Percentiles rank a stretch among this genome's conserved stretches.
Conservation (phyloP, 2,888 invertebrate species). For the Trachelus tabidus region DNA sequence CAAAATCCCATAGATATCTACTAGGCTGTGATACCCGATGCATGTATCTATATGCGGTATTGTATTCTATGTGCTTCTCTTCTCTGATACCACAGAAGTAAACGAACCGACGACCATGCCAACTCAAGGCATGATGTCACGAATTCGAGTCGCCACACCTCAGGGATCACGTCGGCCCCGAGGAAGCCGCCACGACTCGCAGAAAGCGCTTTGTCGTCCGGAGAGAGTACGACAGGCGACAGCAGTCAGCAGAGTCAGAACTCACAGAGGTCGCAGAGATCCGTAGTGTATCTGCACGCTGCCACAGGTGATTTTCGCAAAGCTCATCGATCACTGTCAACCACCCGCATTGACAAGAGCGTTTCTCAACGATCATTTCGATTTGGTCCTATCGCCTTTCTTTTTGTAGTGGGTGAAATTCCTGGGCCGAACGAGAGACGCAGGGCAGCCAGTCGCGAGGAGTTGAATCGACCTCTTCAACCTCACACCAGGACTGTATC, state of each 20-base stretch:
- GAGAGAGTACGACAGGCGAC: conserved; percentile 65
- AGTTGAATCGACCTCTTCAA: conserved; percentile 73
- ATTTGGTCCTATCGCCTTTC: not conserved
- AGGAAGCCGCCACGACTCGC: conserved; percentile 59
- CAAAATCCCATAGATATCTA: not conserved
- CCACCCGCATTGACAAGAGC: not conserved
- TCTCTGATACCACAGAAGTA: conserved; percentile 38
- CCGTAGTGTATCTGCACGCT: conserved; percentile 86
- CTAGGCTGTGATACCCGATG: not conserved
- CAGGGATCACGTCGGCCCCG: conserved; percentile 51
- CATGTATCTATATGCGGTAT: not conserved
- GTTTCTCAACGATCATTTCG: not conserved
- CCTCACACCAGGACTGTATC: conserved; percentile 80
- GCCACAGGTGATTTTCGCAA: conserved; percentile 73
- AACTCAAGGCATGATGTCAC: conserved; percentile 54
- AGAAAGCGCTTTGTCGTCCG: conserved; percentile 62
- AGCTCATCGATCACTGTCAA: not conserved
- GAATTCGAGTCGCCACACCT: conserved; percentile 53
- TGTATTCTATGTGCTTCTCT: not conserved
- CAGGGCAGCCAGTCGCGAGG: conserved; percentile 79
- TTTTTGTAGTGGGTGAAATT: conserved; percentile 80
- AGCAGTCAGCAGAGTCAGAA: conserved; percentile 75
- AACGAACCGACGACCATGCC: conserved; percentile 56
- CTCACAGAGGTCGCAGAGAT: conserved; percentile 75
- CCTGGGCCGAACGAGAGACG: conserved; percentile 77